Percentiles rank a stretch among this genome's conserved stretches.
phyloP scores from a whole-genome alignment of 2,797 vertebrate species.

The Sphaeramia orbicularis region DNA sequence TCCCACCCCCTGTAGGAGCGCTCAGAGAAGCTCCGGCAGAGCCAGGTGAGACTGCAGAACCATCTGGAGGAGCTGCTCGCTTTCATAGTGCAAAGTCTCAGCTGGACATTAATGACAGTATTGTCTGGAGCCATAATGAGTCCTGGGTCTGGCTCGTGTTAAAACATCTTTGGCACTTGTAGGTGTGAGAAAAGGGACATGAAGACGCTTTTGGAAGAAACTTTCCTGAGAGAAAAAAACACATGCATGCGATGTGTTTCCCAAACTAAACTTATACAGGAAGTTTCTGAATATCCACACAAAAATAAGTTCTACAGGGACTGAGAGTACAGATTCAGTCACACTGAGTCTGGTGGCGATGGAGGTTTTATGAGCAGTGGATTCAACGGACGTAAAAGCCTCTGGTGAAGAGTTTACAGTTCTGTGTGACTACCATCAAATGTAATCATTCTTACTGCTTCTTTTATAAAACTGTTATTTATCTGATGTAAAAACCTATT shows the following conservation, averaged over 20 bases:
- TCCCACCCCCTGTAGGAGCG: constrained; percentile 44
- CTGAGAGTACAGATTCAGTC: constrained; percentile 4
- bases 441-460: neutral
- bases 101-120: constrained; percentile 59
- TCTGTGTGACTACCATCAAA: constrained; percentile 13
- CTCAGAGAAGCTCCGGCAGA: constrained; percentile 44
- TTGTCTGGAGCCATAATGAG: constrained; percentile 54
- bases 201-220: constrained; percentile 19
- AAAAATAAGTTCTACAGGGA: constrained; percentile 19
- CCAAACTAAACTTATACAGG: constrained; percentile 13
- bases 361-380: constrained; percentile 23
- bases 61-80: constrained; percentile 65
- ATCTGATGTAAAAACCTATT: constrained; percentile 8
- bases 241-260: constrained; percentile 4
- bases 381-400: constrained; percentile 5
- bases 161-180: constrained; percentile 32
- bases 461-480: constrained; percentile 18
- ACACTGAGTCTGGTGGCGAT: constrained; percentile 18
- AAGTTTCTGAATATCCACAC: constrained; percentile 44
- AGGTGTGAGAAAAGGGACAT: constrained; percentile 11
- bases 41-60: constrained; percentile 65
- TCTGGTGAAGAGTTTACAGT: constrained; percentile 8
- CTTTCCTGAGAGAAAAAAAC: constrained; percentile 1
- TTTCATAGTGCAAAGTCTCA: constrained; percentile 46
- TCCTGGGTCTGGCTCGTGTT: constrained; percentile 1